Conservation (phyloP, 2,113 vertebrate species). For the Amblyopsis rosae region DNA sequence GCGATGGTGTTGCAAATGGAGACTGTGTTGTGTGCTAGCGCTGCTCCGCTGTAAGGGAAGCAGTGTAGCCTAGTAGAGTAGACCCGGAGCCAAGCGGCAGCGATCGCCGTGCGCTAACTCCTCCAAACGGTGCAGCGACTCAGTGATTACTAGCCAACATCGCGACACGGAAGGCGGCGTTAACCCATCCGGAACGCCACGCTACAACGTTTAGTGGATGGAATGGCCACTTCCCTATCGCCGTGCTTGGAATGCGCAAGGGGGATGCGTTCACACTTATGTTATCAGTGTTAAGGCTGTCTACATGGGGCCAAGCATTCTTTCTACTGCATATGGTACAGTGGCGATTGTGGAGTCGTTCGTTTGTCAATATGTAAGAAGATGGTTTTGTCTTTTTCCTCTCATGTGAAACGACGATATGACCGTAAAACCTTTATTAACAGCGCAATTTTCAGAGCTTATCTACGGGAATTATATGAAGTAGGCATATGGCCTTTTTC, state of each 20-base stretch:
- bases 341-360: slow-evolving; percentile 54
- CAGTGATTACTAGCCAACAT: slow-evolving; percentile 8
- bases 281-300: slow-evolving; percentile 29
- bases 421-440: slow-evolving; percentile 44
- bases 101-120: slow-evolving; percentile 59
- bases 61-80: slow-evolving; percentile 18
- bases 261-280: slow-evolving; percentile 51
- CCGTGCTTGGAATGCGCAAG: slow-evolving; percentile 55
- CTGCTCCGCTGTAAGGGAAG: slow-evolving; percentile 68
- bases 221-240: slow-evolving; percentile 29
- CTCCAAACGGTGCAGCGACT: slow-evolving; percentile 39
- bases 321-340: slow-evolving; percentile 59
- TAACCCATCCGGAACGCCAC: slow-evolving; percentile 22
- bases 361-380: slow-evolving; percentile 4
- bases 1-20: slow-evolving; percentile 75
- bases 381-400: background rate
- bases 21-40: slow-evolving; percentile 64
- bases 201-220: background rate
- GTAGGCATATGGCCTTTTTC: slow-evolving; percentile 8
- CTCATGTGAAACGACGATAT: slow-evolving; percentile 33
- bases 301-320: slow-evolving; percentile 31
- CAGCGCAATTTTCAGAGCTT: slow-evolving; percentile 9
- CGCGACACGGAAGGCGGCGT: slow-evolving; percentile 52
- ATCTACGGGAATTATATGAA: slow-evolving; percentile 15
- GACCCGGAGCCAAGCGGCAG: slow-evolving; percentile 54